Evolutionary conservation across 2,888 invertebrate species (phyloP).

Genomic region (Aquatica leii): DNA sequence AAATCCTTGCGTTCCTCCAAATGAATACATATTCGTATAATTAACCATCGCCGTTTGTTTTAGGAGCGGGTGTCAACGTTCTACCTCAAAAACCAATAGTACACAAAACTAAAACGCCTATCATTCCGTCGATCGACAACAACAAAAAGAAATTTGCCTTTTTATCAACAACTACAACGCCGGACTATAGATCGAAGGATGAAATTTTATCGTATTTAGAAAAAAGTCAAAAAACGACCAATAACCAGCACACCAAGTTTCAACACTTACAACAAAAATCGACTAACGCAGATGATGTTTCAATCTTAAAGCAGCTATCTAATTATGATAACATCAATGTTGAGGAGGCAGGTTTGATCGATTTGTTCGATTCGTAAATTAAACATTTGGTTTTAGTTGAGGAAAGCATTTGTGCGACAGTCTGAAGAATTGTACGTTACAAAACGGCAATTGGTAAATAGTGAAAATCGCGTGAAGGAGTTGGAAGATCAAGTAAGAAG

Average conservation of each 20-base stretch:
- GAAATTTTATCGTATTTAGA: constrained; percentile 66
- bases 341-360: constrained; percentile 63
- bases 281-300: constrained; percentile 57
- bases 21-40: too few relatives aligned
- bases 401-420: constrained; percentile 79
- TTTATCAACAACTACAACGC: constrained; percentile 83
- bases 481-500: constrained; percentile 78
- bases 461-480: constrained; percentile 82
- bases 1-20: too few relatives aligned
- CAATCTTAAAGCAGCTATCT: constrained; percentile 68
- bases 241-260: constrained; percentile 82
- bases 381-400: constrained; percentile 65
- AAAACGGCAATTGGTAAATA: constrained; percentile 78
- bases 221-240: constrained; percentile 77
- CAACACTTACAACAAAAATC: constrained; percentile 82
- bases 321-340: constrained; percentile 67
- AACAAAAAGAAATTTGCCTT: constrained; percentile 88
- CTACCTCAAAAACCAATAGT: constrained; percentile 40
- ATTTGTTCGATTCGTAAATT: neutral
- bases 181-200: constrained; percentile 84
- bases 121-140: constrained; percentile 73
- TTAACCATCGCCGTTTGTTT: too few relatives aligned
- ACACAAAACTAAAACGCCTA: constrained; percentile 33
- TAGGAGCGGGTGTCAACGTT: constrained; percentile 27
- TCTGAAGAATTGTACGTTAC: constrained; percentile 80